Conservation (phyloP, 64 coral and sea anemone genomes). For the Catalaphyllia jardinei region DNA sequence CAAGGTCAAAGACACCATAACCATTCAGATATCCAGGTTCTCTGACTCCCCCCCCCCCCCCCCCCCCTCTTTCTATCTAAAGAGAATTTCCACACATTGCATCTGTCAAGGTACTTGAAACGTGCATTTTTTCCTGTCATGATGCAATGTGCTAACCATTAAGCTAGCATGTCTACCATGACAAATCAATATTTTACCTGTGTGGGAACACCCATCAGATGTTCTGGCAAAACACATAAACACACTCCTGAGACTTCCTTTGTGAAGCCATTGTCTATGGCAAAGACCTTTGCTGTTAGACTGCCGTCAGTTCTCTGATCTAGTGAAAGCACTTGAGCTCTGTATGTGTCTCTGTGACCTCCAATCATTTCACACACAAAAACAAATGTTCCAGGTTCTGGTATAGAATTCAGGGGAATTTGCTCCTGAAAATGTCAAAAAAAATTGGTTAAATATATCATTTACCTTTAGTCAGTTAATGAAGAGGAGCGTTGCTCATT, state of each 20-base stretch:
- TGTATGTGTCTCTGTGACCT: constrained; percentile 68
- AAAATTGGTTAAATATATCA: too few species aligned
- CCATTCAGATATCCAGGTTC: too few species aligned
- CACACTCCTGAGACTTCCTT: constrained; percentile 19
- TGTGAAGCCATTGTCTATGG: constrained; percentile 85
- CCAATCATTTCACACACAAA: constrained; percentile 56
- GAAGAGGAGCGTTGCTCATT: too few species aligned
- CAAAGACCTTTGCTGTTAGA: constrained; percentile 71
- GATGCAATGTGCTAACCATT: too few species aligned
- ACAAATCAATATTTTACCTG: constrained; percentile 49
- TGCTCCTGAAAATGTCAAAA: constrained; percentile 38
- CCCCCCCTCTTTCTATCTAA: too few species aligned
- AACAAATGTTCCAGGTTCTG: constrained; percentile 72
- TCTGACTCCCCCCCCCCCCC: too few species aligned
- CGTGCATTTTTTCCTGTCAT: too few species aligned
- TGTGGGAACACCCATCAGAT: constrained; percentile 37
- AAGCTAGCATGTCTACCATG: too few species aligned
- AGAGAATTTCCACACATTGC: too few species aligned
- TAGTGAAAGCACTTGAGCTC: constrained; percentile 62
- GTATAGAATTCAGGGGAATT: constrained; percentile 14
- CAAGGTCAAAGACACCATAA: too few species aligned
- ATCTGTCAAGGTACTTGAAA: too few species aligned
- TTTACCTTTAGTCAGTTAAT: too few species aligned
- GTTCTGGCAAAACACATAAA: constrained; percentile 49
- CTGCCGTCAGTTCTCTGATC: constrained; percentile 1